A percentile compares a stretch with the other conserved stretches of the same genome.
These are phyloP conservation scores for Dendrolimus pini DNA, from an alignment of 2,888 invertebrate species.

Conservation along the genomic window DNA sequence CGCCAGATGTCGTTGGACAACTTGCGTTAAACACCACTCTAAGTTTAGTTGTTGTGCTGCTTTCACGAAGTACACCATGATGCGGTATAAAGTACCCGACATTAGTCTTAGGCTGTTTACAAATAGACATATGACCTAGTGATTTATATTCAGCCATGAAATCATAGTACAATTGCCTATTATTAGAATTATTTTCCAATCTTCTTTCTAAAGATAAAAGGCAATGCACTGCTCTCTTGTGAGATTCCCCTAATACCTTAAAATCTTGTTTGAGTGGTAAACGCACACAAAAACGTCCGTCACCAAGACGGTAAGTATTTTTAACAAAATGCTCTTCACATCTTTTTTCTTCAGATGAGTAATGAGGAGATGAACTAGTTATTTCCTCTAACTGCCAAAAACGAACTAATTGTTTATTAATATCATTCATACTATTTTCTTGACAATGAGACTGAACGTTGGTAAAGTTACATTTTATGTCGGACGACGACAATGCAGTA, in stretches of 20 bases:
- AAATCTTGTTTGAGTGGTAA: slow-evolving; percentile 16
- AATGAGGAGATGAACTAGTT: slow-evolving; percentile 3
- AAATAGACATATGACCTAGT: slow-evolving; percentile 17
- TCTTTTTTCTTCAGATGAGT: slow-evolving; percentile 13
- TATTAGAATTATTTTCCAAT: slow-evolving; percentile 5
- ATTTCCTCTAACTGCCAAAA: slow-evolving; percentile 18
- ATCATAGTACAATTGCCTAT: slow-evolving; percentile 11
- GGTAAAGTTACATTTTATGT: slow-evolving; percentile 7
- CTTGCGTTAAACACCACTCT: slow-evolving; percentile 15
- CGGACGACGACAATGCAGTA: slow-evolving; percentile 2
- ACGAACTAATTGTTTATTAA: slow-evolving; percentile 4
- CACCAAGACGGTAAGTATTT: slow-evolving; percentile 16
- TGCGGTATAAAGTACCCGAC: slow-evolving; percentile 13
- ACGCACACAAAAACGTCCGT: slow-evolving; percentile 20
- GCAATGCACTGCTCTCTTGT: slow-evolving; percentile 15
- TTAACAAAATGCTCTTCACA: slow-evolving; percentile 21
- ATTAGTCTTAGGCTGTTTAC: background rate
- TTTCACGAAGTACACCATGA: slow-evolving; percentile 15
- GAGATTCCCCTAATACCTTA: slow-evolving; percentile 15
- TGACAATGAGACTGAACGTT: background rate
- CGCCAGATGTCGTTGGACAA: slow-evolving; percentile 8
- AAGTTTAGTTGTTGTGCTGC: slow-evolving; percentile 10
- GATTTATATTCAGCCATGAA: slow-evolving; percentile 19
- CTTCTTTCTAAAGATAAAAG: slow-evolving; percentile 13
- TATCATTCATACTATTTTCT: background rate